These are phyloP conservation scores for Macrosoma leucophasiata DNA, from an alignment of 2,888 invertebrate species.

Conservation along the genomic window DNA sequence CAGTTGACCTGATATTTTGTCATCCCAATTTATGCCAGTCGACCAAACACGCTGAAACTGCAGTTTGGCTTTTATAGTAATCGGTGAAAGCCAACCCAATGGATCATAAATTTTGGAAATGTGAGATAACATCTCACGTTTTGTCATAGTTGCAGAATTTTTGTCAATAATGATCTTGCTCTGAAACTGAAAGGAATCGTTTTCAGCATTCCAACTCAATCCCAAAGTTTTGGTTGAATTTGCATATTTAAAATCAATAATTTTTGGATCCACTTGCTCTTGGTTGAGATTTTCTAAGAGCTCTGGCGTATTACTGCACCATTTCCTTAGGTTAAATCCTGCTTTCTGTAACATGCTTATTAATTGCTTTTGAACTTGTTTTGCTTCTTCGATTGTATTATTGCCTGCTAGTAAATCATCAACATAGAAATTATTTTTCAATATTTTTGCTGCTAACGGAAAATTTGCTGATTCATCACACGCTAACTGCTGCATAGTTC, in stretches of 20 bases:
- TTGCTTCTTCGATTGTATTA: slow-evolving; percentile 13
- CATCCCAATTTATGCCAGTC: too few species aligned
- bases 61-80: slow-evolving; percentile 12
- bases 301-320: slow-evolving; percentile 12
- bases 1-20: too few species aligned
- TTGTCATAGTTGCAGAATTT: slow-evolving; percentile 3
- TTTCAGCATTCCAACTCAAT: slow-evolving; percentile 8
- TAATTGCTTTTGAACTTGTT: slow-evolving; percentile 19
- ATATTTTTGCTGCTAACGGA: slow-evolving; percentile 8
- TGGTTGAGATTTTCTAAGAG: slow-evolving; percentile 3
- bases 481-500: slow-evolving; percentile 22
- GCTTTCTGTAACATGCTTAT: slow-evolving; percentile 22
- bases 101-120: slow-evolving; percentile 21
- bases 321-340: slow-evolving; percentile 29
- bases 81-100: slow-evolving; percentile 17
- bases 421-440: slow-evolving; percentile 13
- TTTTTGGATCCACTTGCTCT: slow-evolving; percentile 12
- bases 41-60: slow-evolving; percentile 15
- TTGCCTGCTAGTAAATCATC: slow-evolving; percentile 17
- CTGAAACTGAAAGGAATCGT: slow-evolving; percentile 11
- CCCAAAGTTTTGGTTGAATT: slow-evolving; percentile 17
- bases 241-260: slow-evolving; percentile 6
- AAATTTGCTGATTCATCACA: slow-evolving; percentile 15
- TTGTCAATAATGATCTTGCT: slow-evolving; percentile 1
- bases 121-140: slow-evolving; percentile 10